Base-by-base conservation (phyloP, 2,888 invertebrate species). In the Ormyrus thymus region DNA sequence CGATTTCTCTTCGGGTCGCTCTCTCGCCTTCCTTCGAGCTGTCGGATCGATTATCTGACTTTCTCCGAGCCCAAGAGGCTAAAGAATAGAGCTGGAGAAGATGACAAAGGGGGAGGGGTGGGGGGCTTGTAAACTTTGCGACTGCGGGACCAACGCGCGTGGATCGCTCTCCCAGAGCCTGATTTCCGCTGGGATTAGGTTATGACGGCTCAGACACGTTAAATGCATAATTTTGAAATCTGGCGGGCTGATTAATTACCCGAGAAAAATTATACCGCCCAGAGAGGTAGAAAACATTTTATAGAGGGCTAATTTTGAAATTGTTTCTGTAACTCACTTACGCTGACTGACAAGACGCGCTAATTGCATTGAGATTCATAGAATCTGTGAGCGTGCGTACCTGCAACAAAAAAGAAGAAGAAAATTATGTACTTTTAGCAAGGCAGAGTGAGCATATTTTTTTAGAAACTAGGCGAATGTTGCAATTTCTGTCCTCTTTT, bases 121-220 rank as follows among this genome's bases (percentile, higher is more conserved):
- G 3, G 29, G 46, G 43, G 66, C 56, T 74, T 58, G 74, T 74
- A 66, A 74, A 74, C 74, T 58, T 66, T 74, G 74, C 68, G 59
- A 75, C 68, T 68, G 75, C 6, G 68, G 53, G 45, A 55, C 13
- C n/a, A 51, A 10, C 7, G 62, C 43, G 68, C 11, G 11, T 4
- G n/a, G 13, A 55, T 66, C 45, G 1, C 43, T 3, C 8, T 0
- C 8, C 4, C n/a, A n/a, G 48, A 11, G 15, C 46, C 10, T 10
- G 43, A 58, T 58, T 48, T 48, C 53, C 7, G 11, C n/a, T 10
- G 50, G 6, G 64, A 29, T 29, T 29, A 29, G 4, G 29, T 29
- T 29, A 29, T 29, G 29, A 29, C 29, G 29, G 29, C 29, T 29
- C 29, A 29, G 29, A 29, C 29, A 29, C 29, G 29, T 29, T 29